A percentile compares a stretch with the other conserved stretches of the same genome.
phyloP scores from a whole-genome alignment of 2,113 vertebrate species.

The Cinclus mexicanus region DNA sequence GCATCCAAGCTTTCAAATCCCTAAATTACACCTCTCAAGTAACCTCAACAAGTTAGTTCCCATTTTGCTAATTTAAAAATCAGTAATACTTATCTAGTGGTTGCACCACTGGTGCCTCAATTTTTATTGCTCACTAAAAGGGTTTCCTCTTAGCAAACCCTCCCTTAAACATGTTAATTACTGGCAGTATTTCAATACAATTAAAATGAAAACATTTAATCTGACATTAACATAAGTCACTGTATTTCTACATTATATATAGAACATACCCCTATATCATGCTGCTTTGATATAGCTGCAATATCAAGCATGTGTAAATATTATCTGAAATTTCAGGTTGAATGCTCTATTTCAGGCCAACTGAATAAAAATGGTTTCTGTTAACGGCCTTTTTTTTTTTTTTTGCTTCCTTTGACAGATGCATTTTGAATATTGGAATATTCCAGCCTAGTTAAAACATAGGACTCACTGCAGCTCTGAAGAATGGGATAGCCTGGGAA shows the following conservation, averaged over 20 bases:
- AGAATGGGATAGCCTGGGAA: neutral
- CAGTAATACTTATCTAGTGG: neutral
- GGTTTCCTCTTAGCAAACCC: neutral
- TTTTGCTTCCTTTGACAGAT: neutral
- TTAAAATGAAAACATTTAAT: neutral
- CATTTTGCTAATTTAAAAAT: neutral
- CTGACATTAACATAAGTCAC: neutral
- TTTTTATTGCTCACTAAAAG: neutral
- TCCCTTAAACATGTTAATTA: neutral
- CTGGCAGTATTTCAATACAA: neutral
- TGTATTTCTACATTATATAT: rapidly evolving
- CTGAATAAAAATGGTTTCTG: neutral
- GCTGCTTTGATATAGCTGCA: neutral
- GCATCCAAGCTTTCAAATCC: neutral
- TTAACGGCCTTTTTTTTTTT: neutral
- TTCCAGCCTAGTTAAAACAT: neutral
- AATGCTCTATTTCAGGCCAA: neutral
- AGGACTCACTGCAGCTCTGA: neutral
- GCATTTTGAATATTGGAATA: neutral
- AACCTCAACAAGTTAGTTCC: neutral
- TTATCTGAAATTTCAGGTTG: neutral
- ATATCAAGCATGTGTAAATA: neutral
- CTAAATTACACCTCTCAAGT: neutral
- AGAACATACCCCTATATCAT: neutral
- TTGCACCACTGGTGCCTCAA: neutral